These are phyloP conservation scores for Agrypnia vestita DNA, from an alignment of 1,140 invertebrate genomes.

Conservation along the genomic window DNA sequence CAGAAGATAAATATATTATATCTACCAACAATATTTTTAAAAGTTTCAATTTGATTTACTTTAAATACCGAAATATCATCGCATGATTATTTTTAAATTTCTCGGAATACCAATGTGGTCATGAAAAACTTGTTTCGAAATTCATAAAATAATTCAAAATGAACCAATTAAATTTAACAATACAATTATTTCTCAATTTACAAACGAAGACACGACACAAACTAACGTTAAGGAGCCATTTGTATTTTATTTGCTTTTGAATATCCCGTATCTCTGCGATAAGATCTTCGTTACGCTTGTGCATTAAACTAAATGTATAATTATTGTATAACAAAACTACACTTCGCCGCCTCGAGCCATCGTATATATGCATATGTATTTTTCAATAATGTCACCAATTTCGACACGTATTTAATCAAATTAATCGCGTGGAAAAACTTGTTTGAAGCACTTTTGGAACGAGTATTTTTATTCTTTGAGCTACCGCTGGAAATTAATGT, in stretches of 20 bases:
- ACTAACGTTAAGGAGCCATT: neutral
- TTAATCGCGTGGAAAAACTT: conserved; percentile 12
- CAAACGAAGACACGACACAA: too few relatives aligned
- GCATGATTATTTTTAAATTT: too few relatives aligned
- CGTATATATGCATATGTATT: conserved; percentile 3
- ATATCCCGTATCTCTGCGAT: neutral
- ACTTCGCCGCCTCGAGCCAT: neutral
- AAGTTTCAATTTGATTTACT: too few relatives aligned
- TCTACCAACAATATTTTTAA: too few relatives aligned
- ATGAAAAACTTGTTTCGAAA: too few relatives aligned
- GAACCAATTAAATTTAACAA: too few relatives aligned
- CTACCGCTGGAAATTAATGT: conserved; percentile 15
- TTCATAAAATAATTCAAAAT: too few relatives aligned
- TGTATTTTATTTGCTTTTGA: neutral
- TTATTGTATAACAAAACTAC: neutral
- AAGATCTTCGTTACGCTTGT: neutral
- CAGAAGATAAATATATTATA: too few relatives aligned
- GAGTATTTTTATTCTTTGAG: neutral
- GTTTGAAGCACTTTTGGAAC: neutral
- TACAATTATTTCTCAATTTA: too few relatives aligned
- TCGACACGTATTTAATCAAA: conserved; percentile 30
- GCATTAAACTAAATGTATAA: neutral
- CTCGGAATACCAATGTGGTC: too few relatives aligned
- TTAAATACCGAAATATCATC: too few relatives aligned
- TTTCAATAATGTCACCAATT: conserved; percentile 3